phyloP scores from a whole-genome alignment of 2,113 vertebrate species.

The Dolichotis patagonum region DNA sequence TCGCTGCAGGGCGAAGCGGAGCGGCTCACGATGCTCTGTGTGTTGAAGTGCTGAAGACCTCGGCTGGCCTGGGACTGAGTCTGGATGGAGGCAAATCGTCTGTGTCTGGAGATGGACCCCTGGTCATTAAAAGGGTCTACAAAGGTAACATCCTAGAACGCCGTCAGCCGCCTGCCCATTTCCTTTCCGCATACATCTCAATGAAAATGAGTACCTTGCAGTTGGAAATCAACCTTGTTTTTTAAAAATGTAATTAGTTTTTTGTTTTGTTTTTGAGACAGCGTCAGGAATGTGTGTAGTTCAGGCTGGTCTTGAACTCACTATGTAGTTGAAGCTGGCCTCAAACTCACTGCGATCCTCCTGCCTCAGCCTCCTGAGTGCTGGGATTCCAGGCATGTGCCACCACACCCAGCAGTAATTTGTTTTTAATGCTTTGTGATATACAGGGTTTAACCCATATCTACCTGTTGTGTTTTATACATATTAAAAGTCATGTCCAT shows the following conservation, averaged over 20 bases:
- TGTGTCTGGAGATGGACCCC: constrained; percentile 90
- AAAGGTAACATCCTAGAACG: constrained; percentile 90
- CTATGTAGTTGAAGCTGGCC: too few species aligned
- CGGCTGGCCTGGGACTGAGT: constrained; percentile 94
- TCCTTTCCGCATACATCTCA: not conserved
- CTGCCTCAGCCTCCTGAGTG: too few species aligned
- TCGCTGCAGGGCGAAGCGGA: constrained; percentile 82
- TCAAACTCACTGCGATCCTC: too few species aligned
- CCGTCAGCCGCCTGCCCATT: not conserved
- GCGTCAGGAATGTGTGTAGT: too few species aligned
- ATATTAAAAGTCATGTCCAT: not conserved
- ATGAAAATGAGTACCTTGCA: not conserved
- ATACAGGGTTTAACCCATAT: not conserved
- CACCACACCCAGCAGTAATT: too few species aligned
- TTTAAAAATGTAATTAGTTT: not conserved
- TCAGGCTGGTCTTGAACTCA: too few species aligned
- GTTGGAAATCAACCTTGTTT: not conserved
- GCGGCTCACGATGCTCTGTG: constrained; percentile 87
- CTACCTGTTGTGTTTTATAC: not conserved
- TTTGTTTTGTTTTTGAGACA: too few species aligned
- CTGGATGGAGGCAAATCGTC: constrained; percentile 93
- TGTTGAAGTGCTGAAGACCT: constrained; percentile 93
- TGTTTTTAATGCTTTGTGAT: not conserved
- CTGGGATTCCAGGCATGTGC: too few species aligned
- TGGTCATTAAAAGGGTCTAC: constrained; percentile 93